phyloP scores from a whole-genome alignment of 2,888 invertebrate species.

The Nezara viridula region DNA sequence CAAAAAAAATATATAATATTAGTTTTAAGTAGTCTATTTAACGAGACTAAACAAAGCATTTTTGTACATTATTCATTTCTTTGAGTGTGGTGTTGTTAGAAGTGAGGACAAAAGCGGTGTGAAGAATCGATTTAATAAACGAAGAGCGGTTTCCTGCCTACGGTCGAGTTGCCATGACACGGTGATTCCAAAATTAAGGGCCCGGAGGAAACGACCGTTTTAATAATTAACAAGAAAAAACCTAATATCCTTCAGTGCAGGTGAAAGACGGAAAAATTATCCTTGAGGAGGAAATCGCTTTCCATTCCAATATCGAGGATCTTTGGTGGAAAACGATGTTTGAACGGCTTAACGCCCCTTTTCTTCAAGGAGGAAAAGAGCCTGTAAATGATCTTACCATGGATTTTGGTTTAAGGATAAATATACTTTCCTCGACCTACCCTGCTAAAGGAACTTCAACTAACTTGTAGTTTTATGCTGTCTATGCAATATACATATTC shows the following conservation, averaged over 20 bases:
- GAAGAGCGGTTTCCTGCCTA: conserved; percentile 51
- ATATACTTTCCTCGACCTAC: background rate
- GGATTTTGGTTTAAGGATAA: background rate
- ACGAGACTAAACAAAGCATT: background rate
- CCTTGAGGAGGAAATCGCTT: conserved; percentile 7
- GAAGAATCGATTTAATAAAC: conserved; percentile 59
- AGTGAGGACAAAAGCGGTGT: conserved; percentile 33
- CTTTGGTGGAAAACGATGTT: background rate
- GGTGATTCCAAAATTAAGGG: conserved; percentile 52
- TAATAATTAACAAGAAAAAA: conserved; percentile 34
- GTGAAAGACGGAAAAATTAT: conserved; percentile 44
- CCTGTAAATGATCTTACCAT: too few relatives aligned
- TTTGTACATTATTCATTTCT: background rate
- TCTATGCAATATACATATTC: too few relatives aligned
- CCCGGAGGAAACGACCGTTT: conserved; percentile 12
- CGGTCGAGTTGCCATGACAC: conserved; percentile 51
- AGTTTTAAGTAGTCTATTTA: too few relatives aligned
- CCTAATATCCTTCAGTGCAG: background rate
- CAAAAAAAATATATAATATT: too few relatives aligned
- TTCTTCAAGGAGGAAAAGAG: background rate
- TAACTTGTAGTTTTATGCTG: too few relatives aligned
- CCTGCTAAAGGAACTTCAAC: too few relatives aligned
- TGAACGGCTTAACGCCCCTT: background rate
- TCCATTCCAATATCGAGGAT: background rate
- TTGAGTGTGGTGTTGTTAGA: background rate